phyloP scores from a whole-genome alignment of 2,888 invertebrate genomes.

The Eupeodes luniger region DNA sequence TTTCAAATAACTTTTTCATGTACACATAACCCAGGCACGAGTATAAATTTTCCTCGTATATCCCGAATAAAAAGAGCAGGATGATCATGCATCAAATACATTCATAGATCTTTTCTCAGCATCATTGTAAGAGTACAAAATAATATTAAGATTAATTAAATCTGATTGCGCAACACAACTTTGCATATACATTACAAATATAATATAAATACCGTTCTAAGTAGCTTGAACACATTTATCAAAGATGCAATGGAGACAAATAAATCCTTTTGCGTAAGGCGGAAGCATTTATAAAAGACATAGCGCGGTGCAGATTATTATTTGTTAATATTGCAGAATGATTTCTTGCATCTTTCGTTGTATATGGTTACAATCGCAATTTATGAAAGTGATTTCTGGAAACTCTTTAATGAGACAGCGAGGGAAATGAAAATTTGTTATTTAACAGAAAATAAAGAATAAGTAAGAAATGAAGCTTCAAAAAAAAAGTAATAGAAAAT shows the following conservation, averaged over 20 bases:
- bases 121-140: conserved; percentile 1
- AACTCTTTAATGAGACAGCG: conserved; percentile 70
- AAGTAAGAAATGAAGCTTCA: no score
- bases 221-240: conserved; percentile 22
- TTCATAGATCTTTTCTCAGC: conserved; percentile 44
- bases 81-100: not conserved
- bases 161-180: conserved; percentile 49
- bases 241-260: conserved; percentile 54
- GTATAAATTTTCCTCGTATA: not conserved
- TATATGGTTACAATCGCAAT: conserved; percentile 42
- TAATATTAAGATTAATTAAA: conserved; percentile 69
- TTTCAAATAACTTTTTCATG: not conserved
- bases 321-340: conserved; percentile 49
- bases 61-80: not conserved
- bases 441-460: not conserved
- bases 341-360: conserved; percentile 61
- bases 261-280: conserved; percentile 74
- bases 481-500: no score
- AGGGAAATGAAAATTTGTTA: conserved; percentile 25
- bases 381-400: conserved; percentile 69
- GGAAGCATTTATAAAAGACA: conserved; percentile 47
- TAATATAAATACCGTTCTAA: conserved; percentile 43
- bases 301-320: conserved; percentile 22
- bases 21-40: not conserved
- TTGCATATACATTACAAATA: conserved; percentile 37